Conservation (phyloP, 2,888 invertebrate species). For the Ectemnius continuus region DNA sequence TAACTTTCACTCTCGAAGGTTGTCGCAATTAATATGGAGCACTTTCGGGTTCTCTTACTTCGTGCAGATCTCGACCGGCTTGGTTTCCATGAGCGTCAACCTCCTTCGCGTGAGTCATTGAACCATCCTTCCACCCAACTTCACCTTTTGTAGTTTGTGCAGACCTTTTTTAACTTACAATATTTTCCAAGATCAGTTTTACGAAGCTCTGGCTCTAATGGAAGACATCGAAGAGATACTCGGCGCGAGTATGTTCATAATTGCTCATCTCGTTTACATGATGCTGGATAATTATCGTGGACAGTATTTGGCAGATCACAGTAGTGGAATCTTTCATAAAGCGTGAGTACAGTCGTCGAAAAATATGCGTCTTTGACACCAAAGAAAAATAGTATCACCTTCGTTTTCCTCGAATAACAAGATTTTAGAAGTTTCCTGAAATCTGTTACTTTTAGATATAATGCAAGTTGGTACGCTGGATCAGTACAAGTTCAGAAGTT, state of each 20-base stretch:
- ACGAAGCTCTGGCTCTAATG: not conserved
- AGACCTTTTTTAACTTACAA: not conserved
- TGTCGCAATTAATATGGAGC: conserved; percentile 10
- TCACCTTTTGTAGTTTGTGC: not conserved
- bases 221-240: not conserved
- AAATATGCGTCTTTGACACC: not conserved
- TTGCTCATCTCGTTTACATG: not conserved
- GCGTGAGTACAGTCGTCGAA: conserved; percentile 1
- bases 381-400: not conserved
- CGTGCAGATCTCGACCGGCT: conserved; percentile 1
- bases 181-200: not conserved
- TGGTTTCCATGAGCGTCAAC: conserved; percentile 27
- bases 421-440: not conserved
- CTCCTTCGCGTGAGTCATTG: conserved; percentile 23
- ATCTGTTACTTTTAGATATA: not conserved
- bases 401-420: not conserved
- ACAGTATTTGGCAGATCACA: not conserved
- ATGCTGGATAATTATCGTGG: conserved; percentile 6
- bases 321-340: not conserved
- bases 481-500: conserved; percentile 1
- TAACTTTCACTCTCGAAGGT: conserved; percentile 9
- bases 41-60: conserved; percentile 20
- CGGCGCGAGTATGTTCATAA: not conserved
- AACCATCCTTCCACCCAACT: not conserved
- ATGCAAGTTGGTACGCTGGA: not conserved